Percentiles rank a stretch among this genome's conserved stretches.
Conservation (phyloP, 2,113 vertebrate species). For the Carettochelys insculpta region DNA sequence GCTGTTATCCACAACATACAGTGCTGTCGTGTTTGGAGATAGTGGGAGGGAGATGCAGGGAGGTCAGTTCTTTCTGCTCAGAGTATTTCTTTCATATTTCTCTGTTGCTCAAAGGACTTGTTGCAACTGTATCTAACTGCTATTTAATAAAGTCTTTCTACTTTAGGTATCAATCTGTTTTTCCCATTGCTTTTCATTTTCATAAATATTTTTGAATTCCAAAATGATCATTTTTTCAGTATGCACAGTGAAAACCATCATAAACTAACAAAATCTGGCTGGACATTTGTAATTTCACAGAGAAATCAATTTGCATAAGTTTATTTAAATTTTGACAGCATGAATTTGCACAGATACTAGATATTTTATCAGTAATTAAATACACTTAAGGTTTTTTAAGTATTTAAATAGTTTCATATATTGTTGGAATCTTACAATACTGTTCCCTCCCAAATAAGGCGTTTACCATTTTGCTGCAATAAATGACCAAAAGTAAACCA, state of each 20-base stretch:
- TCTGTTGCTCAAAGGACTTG: slow-evolving; percentile 40
- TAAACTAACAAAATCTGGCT: not conserved
- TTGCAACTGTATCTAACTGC: slow-evolving; percentile 59
- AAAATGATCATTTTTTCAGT: slow-evolving; percentile 1
- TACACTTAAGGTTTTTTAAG: not conserved
- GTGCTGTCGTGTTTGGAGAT: not conserved
- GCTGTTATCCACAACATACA: not conserved
- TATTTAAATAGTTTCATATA: not conserved
- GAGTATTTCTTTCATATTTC: slow-evolving; percentile 54
- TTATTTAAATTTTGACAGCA: not conserved
- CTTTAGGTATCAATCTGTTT: slow-evolving; percentile 49
- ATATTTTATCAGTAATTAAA: not conserved
- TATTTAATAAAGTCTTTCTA: slow-evolving; percentile 64
- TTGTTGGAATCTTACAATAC: not conserved
- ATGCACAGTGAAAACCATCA: not conserved
- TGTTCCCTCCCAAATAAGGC: not conserved
- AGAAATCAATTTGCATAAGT: not conserved
- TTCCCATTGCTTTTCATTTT: slow-evolving; percentile 57
- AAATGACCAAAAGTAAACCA: not conserved
- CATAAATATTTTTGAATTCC: slow-evolving; percentile 27
- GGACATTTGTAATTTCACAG: not conserved
- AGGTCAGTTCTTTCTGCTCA: slow-evolving; percentile 34
- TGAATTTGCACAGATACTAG: fast-evolving
- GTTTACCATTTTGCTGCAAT: not conserved
- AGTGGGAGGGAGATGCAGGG: not conserved